A percentile compares a stretch with the other conserved stretches of the same genome.
phyloP scores from a whole-genome alignment of 1,140 invertebrate species.

The Lutraria rhynchaena region DNA sequence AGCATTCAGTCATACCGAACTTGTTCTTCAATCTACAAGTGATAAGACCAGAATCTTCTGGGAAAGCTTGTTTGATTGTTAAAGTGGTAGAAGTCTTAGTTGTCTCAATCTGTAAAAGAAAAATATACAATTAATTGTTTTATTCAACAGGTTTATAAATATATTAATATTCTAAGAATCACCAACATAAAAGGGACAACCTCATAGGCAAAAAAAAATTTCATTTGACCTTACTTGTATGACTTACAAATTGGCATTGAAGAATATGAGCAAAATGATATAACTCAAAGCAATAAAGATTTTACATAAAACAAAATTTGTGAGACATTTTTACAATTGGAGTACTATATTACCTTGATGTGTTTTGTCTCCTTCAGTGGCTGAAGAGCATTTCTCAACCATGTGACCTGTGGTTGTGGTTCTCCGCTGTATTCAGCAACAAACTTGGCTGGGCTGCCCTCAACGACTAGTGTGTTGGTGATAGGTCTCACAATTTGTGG shows the following conservation, averaged over 20 bases:
- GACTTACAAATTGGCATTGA: no score
- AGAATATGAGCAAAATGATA: no score
- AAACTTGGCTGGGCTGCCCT: slow-evolving; percentile 91
- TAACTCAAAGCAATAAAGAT: no score
- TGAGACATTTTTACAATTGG: no score
- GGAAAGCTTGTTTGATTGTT: slow-evolving; percentile 86
- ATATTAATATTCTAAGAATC: no score
- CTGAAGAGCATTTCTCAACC: slow-evolving; percentile 96
- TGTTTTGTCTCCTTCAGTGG: slow-evolving; percentile 75
- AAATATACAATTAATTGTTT: no score
- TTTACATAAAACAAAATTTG: not conserved
- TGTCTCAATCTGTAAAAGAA: slow-evolving; percentile 75
- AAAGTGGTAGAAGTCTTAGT: slow-evolving; percentile 74
- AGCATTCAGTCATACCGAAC: slow-evolving; percentile 89
- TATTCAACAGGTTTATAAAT: no score
- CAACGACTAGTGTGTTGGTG: slow-evolving; percentile 76
- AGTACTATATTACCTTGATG: slow-evolving; percentile 76
- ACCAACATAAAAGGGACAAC: no score
- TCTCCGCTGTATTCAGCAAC: slow-evolving; percentile 97
- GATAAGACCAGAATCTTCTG: slow-evolving; percentile 96
- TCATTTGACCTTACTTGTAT: no score
- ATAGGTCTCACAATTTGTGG: slow-evolving; percentile 92
- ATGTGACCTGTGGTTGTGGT: slow-evolving; percentile 97
- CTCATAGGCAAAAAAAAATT: no score
- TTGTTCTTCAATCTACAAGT: slow-evolving; percentile 95